These are phyloP conservation scores for Cephus nigrinus DNA, from an alignment of 2,888 invertebrate species.

Conservation along the genomic window DNA sequence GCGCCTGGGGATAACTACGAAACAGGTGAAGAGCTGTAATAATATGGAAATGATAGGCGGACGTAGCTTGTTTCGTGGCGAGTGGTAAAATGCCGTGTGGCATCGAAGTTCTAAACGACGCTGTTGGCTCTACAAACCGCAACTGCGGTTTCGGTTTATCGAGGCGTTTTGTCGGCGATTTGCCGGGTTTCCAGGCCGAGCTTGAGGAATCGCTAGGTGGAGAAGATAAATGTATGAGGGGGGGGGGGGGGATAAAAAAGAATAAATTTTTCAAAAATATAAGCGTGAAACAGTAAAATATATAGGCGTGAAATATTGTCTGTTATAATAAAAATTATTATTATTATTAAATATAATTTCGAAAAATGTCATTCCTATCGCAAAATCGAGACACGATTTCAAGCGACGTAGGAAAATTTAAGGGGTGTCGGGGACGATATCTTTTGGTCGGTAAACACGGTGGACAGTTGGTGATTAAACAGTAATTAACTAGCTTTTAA, in stretches of 20 bases:
- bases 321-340: too few species aligned
- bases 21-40: constrained; percentile 43
- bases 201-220: not conserved
- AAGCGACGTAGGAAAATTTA: not conserved
- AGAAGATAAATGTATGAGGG: not conserved
- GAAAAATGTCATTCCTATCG: not conserved
- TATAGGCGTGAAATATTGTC: too few species aligned
- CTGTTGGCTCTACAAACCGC: constrained; percentile 44
- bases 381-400: not conserved
- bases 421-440: not conserved
- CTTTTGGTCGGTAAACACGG: not conserved
- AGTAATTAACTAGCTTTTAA: constrained; percentile 7
- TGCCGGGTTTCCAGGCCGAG: constrained; percentile 1
- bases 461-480: constrained; percentile 1
- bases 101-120: constrained; percentile 25
- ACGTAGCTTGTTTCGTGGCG: constrained; percentile 29
- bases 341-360: not conserved
- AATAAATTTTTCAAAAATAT: not conserved
- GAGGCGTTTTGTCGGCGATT: constrained; percentile 29
- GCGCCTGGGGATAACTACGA: not conserved
- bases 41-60: constrained; percentile 49
- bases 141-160: constrained; percentile 37
- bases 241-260: not conserved
- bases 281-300: too few species aligned
- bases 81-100: constrained; percentile 31